Evolutionary conservation across 2,888 invertebrate species (phyloP).

Genomic region (Chymomyza fuscimana): DNA sequence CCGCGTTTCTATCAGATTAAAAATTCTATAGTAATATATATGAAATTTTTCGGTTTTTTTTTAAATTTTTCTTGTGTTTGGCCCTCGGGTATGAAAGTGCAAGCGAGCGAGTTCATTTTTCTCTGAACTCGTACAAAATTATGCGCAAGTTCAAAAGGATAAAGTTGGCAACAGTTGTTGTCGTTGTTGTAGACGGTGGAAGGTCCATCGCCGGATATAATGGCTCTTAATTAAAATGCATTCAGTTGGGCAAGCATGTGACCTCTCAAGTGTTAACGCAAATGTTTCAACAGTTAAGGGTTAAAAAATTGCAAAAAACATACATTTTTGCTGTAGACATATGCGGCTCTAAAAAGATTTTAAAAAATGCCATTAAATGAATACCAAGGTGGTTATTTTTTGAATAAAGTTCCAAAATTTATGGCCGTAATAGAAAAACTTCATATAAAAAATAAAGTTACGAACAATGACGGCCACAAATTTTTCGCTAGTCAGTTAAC

Average conservation of each 20-base stretch:
- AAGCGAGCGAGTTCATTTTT: slow-evolving; percentile 13
- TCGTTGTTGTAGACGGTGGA: slow-evolving; percentile 15
- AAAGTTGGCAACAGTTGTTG: slow-evolving; percentile 41
- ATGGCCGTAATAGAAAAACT: too few species aligned
- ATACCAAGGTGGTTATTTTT: too few species aligned
- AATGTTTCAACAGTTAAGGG: neutral
- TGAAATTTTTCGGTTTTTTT: neutral
- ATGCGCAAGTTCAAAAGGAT: slow-evolving; percentile 50
- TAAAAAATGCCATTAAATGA: too few species aligned
- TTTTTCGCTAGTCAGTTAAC: too few species aligned
- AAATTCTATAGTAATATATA: slow-evolving; percentile 25
- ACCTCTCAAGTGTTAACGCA: slow-evolving; percentile 53
- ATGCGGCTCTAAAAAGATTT: too few species aligned
- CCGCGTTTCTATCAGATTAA: slow-evolving; percentile 52
- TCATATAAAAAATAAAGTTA: too few species aligned
- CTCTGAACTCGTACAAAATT: slow-evolving; percentile 31
- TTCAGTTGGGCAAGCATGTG: slow-evolving; percentile 52
- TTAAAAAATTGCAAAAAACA: neutral
- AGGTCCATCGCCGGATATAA: neutral
- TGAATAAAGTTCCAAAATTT: too few species aligned
- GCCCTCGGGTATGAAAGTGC: slow-evolving; percentile 11
- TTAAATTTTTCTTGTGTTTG: neutral
- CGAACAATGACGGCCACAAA: too few species aligned
- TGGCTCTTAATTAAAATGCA: slow-evolving; percentile 59
- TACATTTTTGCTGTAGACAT: too few species aligned